Evolutionary conservation across 1,140 invertebrate species (phyloP).

Genomic region (Drosophila bipectinata): DNA sequence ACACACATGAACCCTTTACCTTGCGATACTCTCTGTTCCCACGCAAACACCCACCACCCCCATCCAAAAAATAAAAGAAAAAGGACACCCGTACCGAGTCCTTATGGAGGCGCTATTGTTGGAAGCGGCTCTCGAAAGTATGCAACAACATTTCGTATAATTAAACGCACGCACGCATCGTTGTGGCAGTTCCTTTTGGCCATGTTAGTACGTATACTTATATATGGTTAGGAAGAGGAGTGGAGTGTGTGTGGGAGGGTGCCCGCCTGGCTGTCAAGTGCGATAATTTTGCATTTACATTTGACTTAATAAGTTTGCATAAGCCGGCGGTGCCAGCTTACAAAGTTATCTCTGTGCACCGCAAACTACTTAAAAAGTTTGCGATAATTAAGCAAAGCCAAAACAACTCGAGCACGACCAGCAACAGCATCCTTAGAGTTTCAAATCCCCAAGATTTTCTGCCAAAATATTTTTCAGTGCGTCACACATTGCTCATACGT

Average conservation of each 20-base stretch:
- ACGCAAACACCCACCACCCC: conserved; percentile 12
- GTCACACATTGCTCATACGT: conserved; percentile 60
- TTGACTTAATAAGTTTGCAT: conserved; percentile 78
- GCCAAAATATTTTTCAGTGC: conserved; percentile 32
- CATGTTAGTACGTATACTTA: not conserved
- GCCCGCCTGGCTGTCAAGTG: conserved; percentile 62
- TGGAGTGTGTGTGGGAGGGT: not conserved
- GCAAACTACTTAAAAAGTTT: conserved; percentile 81
- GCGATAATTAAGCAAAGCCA: conserved; percentile 77
- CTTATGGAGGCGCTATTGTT: conserved; percentile 23
- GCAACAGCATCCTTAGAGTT: not conserved
- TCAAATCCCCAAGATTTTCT: not conserved
- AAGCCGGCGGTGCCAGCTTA: conserved; percentile 54
- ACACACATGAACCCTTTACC: not conserved
- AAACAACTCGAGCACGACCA: conserved; percentile 55
- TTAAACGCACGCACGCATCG: conserved; percentile 69
- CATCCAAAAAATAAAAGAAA: not conserved
- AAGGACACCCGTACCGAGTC: conserved; percentile 4
- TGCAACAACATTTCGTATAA: conserved; percentile 72
- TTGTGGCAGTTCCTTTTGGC: conserved; percentile 27
- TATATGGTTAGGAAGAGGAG: not conserved
- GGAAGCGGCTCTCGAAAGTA: conserved; percentile 57
- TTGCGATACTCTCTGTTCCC: not conserved
- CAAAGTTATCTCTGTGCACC: conserved; percentile 63
- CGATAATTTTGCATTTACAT: conserved; percentile 80